A percentile compares a stretch with the other conserved stretches of the same genome.
Evolutionary conservation across 30 jellyfish, hydroid and myxozoan species (phyloP).

Genomic region (Aurelia coerulea): DNA sequence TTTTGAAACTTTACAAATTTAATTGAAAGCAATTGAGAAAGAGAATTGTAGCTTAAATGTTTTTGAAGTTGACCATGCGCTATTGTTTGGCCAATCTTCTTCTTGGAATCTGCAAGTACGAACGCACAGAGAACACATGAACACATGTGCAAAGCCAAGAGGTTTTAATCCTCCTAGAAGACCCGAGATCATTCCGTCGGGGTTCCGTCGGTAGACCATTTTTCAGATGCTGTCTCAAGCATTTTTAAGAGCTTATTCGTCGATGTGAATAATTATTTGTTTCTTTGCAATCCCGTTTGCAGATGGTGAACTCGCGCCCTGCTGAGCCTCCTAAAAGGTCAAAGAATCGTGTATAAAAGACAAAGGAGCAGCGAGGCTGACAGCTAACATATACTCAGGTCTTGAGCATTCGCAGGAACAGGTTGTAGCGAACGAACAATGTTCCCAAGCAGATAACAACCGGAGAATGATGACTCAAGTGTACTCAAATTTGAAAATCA

Average conservation of each 20-base stretch:
- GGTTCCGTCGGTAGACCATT: background rate
- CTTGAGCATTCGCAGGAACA: background rate
- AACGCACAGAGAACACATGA: too few relatives aligned
- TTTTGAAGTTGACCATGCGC: background rate
- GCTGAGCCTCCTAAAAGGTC: slow-evolving; percentile 65
- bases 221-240: background rate
- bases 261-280: slow-evolving; percentile 13
- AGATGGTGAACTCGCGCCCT: slow-evolving; percentile 50
- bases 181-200: too few relatives aligned
- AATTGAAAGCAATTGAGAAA: background rate
- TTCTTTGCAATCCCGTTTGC: slow-evolving; percentile 46
- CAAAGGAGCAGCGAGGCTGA: background rate
- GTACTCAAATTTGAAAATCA: too few relatives aligned
- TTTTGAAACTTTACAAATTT: background rate
- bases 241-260: background rate
- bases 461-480: too few relatives aligned
- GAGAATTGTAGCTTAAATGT: too few relatives aligned
- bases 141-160: too few relatives aligned
- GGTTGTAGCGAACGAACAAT: background rate
- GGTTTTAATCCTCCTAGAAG: too few relatives aligned
- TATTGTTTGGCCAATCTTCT: slow-evolving; percentile 5
- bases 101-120: background rate
- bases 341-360: slow-evolving; percentile 9
- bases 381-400: too few relatives aligned
- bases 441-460: too few relatives aligned